Evolutionary conservation across 2,113 vertebrate genomes (phyloP), one percentile per base, ranked within the genome.

Genomic region (Brachyistius frenatus): DNA sequence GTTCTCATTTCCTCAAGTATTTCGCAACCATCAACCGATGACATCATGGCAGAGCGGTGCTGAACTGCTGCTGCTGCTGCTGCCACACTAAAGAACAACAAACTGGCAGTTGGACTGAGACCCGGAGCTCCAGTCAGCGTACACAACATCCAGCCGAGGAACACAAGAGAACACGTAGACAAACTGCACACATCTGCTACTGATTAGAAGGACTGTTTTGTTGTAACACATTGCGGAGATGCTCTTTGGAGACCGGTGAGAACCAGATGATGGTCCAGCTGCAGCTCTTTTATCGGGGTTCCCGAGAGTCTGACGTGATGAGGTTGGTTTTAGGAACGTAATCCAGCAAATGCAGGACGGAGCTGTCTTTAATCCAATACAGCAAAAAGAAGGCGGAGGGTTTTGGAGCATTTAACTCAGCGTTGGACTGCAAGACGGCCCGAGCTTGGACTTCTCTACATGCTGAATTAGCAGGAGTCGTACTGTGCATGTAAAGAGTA

Each of bases 1-100:
- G 67, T 80, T 84, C 72, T 81, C 72, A 78, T 89, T 88, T 90
- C 79, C 88, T 80, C 55, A 76, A 79, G 61, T 62, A 78, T 90
- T 91, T 92, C 80, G 66, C 85, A 92, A 86, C 57, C 73, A 70
- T 66, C 73, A 56, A 72, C 61, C 46, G 54, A 64, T 91, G 86
- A 92, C 86, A 80, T 89, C 87, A 86, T 67, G 47, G 44, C n/a
- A 0, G 32, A 80, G 60, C 44, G 15, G 46, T 23, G 63, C 78
- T 31, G 62, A 62, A 69, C 41, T 33, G 53, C 53, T 32, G 23
- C 49, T 5, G 61, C 55, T 7, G 77, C 54, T 4, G 52, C 76
- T 56, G 83, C 79, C 33, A 39, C 57, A 68, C 44, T 23, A 44
- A 60, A 65, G 49, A 80, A 69, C 73, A 80, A 84, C 66, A 83